Conservation (phyloP, 2,113 vertebrate genomes). For the Leucopsar rothschildi region DNA sequence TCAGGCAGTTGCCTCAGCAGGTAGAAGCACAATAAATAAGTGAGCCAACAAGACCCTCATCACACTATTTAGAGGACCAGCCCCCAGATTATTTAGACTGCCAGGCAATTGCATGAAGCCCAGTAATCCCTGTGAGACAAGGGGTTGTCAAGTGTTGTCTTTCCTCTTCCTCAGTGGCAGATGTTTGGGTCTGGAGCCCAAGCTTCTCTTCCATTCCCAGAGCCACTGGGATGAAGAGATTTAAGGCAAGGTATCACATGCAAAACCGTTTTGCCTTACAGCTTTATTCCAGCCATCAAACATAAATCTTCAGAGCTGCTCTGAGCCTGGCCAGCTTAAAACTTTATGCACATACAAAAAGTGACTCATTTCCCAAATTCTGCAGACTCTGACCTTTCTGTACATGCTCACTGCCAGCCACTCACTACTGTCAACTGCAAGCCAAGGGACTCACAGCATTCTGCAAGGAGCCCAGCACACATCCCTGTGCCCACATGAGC, state of each 20-base stretch:
- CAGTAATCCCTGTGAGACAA: neutral
- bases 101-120: neutral
- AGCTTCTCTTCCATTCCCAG: neutral
- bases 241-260: neutral
- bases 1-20: neutral
- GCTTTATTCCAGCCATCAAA: neutral
- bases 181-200: neutral
- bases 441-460: fast-evolving
- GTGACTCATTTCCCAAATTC: slow-evolving; percentile 58
- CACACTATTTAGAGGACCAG: neutral
- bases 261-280: neutral
- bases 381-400: slow-evolving; percentile 51
- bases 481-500: fast-evolving
- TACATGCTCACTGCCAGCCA: neutral
- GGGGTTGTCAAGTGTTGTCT: neutral
- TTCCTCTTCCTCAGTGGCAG: neutral
- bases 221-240: neutral
- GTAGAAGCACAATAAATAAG: neutral
- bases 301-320: neutral
- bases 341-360: neutral
- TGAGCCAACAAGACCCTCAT: neutral
- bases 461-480: neutral
- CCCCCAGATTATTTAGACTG: neutral
- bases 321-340: neutral
- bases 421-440: neutral